phyloP scores from a whole-genome alignment of 1,140 invertebrate species.

The Microplitis demolitor region DNA sequence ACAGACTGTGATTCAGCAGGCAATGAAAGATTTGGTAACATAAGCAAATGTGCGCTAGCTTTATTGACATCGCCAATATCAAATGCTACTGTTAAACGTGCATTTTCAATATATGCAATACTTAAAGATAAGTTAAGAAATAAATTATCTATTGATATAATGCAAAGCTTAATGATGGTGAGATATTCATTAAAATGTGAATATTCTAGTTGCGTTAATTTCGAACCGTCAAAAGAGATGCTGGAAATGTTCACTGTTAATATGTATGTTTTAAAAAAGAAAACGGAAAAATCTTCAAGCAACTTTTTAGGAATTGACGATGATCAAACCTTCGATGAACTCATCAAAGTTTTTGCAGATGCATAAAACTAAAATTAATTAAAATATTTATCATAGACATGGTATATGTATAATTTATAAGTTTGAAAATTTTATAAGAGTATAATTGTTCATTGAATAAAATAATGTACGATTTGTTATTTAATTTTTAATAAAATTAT shows the following conservation, averaged over 20 bases:
- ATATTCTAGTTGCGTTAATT: not conserved
- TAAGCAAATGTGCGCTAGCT: constrained; percentile 27
- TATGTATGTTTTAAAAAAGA: constrained; percentile 16
- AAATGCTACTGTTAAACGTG: constrained; percentile 36
- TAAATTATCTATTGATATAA: constrained; percentile 28
- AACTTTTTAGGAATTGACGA: not conserved
- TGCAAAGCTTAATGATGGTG: constrained; percentile 18
- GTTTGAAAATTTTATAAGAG: no score
- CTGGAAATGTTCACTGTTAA: not conserved
- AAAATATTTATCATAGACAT: not conserved
- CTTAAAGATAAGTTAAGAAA: constrained; percentile 37
- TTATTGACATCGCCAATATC: constrained; percentile 29
- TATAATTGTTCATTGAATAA: no score
- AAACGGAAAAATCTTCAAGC: not conserved
- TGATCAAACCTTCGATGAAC: constrained; percentile 1
- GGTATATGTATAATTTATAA: not conserved
- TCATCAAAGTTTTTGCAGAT: no score
- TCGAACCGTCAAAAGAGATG: constrained; percentile 10
- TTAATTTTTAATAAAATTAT: no score
- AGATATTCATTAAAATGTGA: constrained; percentile 3
- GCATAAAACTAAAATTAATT: not conserved
- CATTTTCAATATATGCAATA: constrained; percentile 34
- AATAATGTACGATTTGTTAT: no score
- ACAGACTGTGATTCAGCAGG: constrained; percentile 31
- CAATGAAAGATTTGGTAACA: constrained; percentile 24